A percentile compares a stretch with the other conserved stretches of the same genome.
phyloP scores from a whole-genome alignment of 2,113 vertebrate genomes.

The Neogale vison region DNA sequence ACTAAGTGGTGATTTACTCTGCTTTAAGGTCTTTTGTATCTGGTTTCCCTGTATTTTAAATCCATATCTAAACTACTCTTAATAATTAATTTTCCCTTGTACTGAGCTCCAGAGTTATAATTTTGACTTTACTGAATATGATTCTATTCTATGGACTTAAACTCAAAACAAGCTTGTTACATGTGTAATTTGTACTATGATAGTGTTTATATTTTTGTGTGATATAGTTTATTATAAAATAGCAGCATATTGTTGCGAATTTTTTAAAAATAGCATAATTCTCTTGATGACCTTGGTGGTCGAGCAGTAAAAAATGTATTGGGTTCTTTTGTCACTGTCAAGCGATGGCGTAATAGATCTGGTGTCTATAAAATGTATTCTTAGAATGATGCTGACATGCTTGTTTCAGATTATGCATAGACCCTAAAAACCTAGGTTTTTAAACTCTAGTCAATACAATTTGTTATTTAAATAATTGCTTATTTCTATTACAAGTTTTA shows the following conservation, averaged over 20 bases:
- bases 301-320: neutral
- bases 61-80: neutral
- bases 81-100: neutral
- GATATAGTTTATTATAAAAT: neutral
- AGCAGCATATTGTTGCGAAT: neutral
- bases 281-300: neutral
- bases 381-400: neutral
- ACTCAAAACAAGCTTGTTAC: neutral
- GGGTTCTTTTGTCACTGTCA: neutral
- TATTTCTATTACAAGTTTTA: neutral
- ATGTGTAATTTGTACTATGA: neutral
- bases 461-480: conserved; percentile 3
- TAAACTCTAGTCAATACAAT: neutral
- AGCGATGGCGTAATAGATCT: neutral
- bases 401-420: conserved; percentile 24
- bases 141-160: neutral
- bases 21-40: neutral
- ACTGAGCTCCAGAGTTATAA: neutral
- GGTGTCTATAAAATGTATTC: neutral
- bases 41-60: neutral
- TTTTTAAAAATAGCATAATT: conserved; percentile 21
- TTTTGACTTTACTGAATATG: neutral
- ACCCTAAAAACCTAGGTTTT: neutral
- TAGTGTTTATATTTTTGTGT: neutral
- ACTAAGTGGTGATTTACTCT: neutral